Evolutionary conservation across 2,797 vertebrate genomes (phyloP).

Genomic region (Mus minutoides): DNA sequence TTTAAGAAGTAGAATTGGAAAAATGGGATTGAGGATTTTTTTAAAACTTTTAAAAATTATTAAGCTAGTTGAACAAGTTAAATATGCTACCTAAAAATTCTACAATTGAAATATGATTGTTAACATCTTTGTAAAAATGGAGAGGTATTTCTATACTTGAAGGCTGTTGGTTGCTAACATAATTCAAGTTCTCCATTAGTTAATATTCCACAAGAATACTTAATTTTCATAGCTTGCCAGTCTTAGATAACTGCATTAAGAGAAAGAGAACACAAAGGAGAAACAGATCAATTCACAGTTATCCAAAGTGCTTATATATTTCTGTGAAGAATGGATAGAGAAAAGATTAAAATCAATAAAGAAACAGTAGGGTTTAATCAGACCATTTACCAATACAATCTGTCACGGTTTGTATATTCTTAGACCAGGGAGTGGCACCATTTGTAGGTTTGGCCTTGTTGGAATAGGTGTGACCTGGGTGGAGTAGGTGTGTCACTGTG

Average conservation of each 20-base stretch:
- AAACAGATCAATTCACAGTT: constrained; percentile 16
- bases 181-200: background rate
- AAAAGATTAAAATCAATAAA: constrained; percentile 41
- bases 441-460: too few species aligned
- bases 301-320: background rate
- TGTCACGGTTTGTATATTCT: too few species aligned
- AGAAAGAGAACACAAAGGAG: background rate
- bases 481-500: too few species aligned
- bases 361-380: background rate
- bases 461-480: too few species aligned
- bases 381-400: constrained; percentile 29
- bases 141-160: background rate
- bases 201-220: background rate
- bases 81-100: background rate
- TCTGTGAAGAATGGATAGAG: constrained; percentile 29
- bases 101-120: background rate
- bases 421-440: too few species aligned
- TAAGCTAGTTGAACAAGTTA: background rate
- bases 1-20: background rate
- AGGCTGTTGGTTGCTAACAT: background rate
- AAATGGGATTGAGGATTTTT: background rate
- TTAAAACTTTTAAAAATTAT: background rate
- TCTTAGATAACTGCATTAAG: background rate
- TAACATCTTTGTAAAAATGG: background rate
- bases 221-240: background rate